These are phyloP conservation scores for Polydesmus complanatus DNA, from an alignment of 2,888 invertebrate species.

Conservation along the genomic window DNA sequence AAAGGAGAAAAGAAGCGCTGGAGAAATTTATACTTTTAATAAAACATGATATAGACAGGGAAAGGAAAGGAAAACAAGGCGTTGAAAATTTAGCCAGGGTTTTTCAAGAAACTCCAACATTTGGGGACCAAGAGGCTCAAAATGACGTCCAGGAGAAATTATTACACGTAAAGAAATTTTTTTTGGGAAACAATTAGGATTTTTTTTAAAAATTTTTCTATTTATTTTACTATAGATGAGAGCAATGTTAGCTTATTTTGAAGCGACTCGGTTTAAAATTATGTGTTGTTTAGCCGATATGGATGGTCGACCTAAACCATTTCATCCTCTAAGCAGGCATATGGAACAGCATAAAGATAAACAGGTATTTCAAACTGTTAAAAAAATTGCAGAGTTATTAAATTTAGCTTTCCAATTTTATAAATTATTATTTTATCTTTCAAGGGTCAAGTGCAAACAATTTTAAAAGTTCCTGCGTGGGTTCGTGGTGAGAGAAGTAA, in stretches of 20 bases:
- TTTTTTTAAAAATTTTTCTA: neutral
- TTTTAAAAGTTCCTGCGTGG: constrained; percentile 55
- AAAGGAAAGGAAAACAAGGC: constrained; percentile 75
- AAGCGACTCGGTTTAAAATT: constrained; percentile 78
- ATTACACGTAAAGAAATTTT: constrained; percentile 58
- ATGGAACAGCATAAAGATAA: constrained; percentile 79
- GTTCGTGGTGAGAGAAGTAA: constrained; percentile 40
- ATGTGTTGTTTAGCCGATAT: constrained; percentile 66
- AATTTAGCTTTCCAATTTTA: constrained; percentile 55
- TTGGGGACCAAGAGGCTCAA: constrained; percentile 74
- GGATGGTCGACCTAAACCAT: constrained; percentile 58
- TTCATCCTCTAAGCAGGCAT: constrained; percentile 70
- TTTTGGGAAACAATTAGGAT: neutral
- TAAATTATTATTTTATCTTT: constrained; percentile 47
- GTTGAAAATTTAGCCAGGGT: constrained; percentile 77
- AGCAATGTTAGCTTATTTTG: constrained; percentile 80
- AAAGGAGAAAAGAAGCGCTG: constrained; percentile 72
- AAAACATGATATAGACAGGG: constrained; percentile 75
- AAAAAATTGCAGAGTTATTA: neutral
- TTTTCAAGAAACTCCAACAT: constrained; percentile 68
- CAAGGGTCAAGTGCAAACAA: constrained; percentile 17
- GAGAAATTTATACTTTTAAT: constrained; percentile 71
- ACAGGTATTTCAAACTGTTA: constrained; percentile 41
- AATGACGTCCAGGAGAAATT: constrained; percentile 82
- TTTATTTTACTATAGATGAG: constrained; percentile 51